Conservation (phyloP, 1,140 invertebrate genomes). For the Ephestia elutella region DNA sequence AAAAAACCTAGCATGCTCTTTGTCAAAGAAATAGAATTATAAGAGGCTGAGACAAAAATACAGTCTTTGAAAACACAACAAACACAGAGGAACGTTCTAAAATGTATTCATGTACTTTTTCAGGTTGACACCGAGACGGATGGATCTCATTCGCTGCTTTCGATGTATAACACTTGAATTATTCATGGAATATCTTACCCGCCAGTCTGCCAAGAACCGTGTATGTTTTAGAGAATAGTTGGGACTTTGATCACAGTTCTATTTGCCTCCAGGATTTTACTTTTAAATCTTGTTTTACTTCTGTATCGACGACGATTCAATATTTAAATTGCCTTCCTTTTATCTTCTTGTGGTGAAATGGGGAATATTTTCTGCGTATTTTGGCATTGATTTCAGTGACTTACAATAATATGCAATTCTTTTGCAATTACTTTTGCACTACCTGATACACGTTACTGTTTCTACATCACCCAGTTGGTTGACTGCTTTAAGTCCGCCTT, state of each 20-base stretch:
- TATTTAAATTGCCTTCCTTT: neutral
- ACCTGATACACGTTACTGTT: too few relatives aligned
- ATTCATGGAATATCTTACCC: constrained; percentile 54
- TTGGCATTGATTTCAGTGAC: too few relatives aligned
- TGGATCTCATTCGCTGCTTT: constrained; percentile 19
- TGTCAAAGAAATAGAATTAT: too few relatives aligned
- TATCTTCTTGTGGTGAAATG: too few relatives aligned
- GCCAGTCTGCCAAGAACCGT: constrained; percentile 30
- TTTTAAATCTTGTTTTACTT: neutral
- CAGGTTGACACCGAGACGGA: constrained; percentile 19
- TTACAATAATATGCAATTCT: too few relatives aligned
- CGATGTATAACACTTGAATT: constrained; percentile 45
- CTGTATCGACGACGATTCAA: neutral
- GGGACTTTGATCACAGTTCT: neutral
- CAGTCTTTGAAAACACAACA: neutral
- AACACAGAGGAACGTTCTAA: neutral
- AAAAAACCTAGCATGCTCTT: too few relatives aligned
- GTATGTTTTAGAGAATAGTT: constrained; percentile 30
- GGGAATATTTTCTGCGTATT: neutral
- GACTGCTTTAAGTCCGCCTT: too few relatives aligned
- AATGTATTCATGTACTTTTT: constrained; percentile 19
- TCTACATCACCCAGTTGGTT: too few relatives aligned
- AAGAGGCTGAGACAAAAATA: too few relatives aligned
- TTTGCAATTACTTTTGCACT: too few relatives aligned
- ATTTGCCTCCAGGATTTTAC: constrained; percentile 4